Evolutionary conservation across 2,888 invertebrate species (phyloP), one percentile per base, ranked within the genome.

Genomic region (Crocallis elinguaria): DNA sequence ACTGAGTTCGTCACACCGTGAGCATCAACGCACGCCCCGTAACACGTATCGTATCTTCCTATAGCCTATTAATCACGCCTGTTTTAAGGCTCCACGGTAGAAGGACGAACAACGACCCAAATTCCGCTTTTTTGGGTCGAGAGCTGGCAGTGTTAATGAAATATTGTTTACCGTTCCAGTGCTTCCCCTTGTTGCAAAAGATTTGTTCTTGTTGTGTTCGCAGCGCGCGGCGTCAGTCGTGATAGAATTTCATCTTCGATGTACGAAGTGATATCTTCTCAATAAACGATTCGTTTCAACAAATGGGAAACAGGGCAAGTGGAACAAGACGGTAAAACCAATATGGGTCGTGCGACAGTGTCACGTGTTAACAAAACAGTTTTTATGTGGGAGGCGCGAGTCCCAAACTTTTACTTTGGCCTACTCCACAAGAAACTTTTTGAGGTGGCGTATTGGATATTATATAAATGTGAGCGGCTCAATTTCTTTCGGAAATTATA

Each of bases 121-220:
- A 75, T 82, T 60, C 64, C 29, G 50, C 65, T 82, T 86, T 86
- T 29, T 79, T 75, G 75, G 86, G 86, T 81, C 84, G 82, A 73
- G 74, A 73, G 64, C 62, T 61, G 67, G 59, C 64, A 58, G 67
- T 75, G 79, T 74, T 82, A 82, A 84, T 84, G 82, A 86, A 84
- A 81, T 82, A 86, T 86, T 81, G 82, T 84, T 78, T 78, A 77
- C 77, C 69, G 75, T 83, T 79, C 71, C 66, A 73, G 80, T 72
- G 75, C 68, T 66, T 75, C 62, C 71, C 77, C 82, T 84, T 77
- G 68, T 53, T 70, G 71, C 78, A 78, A 79, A 79, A 73, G 69
- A 73, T 73, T 64, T 62, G 54, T 57, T 49, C 54, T 69, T 66
- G 62, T 64, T 48, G 49, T 48, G 13, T 12, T 71, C n/a, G n/a